Conservation (phyloP, 2,888 invertebrate genomes). For the Chouioia cunea region DNA sequence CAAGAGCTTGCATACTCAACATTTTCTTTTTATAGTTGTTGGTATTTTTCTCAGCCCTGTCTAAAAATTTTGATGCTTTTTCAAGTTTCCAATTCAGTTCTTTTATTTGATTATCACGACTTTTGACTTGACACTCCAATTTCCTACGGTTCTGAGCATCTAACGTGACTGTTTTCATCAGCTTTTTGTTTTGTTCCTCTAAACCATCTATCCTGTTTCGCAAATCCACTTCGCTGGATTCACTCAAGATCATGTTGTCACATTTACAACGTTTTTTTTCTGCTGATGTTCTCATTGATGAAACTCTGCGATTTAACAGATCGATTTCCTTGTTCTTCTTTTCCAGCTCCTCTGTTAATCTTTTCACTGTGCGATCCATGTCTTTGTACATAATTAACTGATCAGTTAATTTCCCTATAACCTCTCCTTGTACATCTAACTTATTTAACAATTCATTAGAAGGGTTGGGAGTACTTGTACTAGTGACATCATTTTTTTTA, state of each 20-base stretch:
- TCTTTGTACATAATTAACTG: conserved; percentile 58
- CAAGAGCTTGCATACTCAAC: conserved; percentile 59
- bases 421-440: conserved; percentile 56
- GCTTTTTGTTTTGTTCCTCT: conserved; percentile 59
- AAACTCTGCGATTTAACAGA: conserved; percentile 42
- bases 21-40: conserved; percentile 62
- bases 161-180: conserved; percentile 57
- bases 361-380: conserved; percentile 51
- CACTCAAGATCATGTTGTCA: conserved; percentile 42
- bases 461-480: conserved; percentile 16
- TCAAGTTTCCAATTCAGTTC: conserved; percentile 64
- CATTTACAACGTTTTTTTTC: conserved; percentile 37
- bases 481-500: conserved; percentile 29
- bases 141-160: conserved; percentile 59
- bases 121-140: conserved; percentile 57
- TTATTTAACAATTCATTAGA: conserved; percentile 51
- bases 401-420: conserved; percentile 57
- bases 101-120: conserved; percentile 61
- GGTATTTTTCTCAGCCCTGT: conserved; percentile 62
- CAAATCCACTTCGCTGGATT: conserved; percentile 51
- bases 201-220: conserved; percentile 55
- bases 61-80: conserved; percentile 63
- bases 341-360: conserved; percentile 48
- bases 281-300: conserved; percentile 2
- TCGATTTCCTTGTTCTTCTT: conserved; percentile 52